These are phyloP conservation scores for Ophioninae sp. DNA, from an alignment of 2,888 invertebrate species.

Conservation along the genomic window DNA sequence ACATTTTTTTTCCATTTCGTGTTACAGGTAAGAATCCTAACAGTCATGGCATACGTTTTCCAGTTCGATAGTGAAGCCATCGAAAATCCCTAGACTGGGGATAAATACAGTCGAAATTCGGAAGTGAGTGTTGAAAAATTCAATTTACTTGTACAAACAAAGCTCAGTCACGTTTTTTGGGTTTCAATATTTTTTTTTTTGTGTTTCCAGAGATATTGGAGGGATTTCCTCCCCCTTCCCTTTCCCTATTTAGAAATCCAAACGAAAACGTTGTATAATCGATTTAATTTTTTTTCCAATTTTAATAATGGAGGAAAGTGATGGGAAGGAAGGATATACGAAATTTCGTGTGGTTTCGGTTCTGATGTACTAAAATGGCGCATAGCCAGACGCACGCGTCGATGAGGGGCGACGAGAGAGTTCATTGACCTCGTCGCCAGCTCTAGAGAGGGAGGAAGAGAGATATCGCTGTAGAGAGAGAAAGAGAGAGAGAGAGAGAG, in stretches of 20 bases:
- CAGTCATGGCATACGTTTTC: conserved; percentile 22
- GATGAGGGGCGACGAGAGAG: conserved; percentile 35
- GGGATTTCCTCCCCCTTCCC: not conserved
- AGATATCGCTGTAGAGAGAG: not conserved
- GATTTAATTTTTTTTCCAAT: not conserved
- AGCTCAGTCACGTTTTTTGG: not conserved
- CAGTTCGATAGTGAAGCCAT: not conserved
- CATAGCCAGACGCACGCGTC: conserved; percentile 43
- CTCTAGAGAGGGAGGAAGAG: not conserved
- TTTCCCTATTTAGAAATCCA: too few species aligned
- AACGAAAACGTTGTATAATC: not conserved
- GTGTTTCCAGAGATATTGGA: not conserved
- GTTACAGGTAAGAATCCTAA: conserved; percentile 62
- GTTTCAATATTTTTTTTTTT: not conserved
- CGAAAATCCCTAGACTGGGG: conserved; percentile 9
- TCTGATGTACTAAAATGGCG: conserved; percentile 39
- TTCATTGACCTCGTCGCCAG: conserved; percentile 53
- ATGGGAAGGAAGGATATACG: not conserved
- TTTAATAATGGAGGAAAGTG: not conserved
- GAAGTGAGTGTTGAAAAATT: not conserved
- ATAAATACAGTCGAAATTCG: conserved; percentile 19
- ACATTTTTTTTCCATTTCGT: conserved; percentile 26
- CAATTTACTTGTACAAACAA: not conserved
- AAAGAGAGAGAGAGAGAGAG: conserved; percentile 12
- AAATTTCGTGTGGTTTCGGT: conserved; percentile 25